Evolutionary conservation across 2,113 vertebrate genomes (phyloP).

Genomic region (human): GRCh38 chrX:99920501-99921000

Average conservation of each 20-base stretch:
- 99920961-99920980: conserved; percentile 29
- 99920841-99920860: background rate
- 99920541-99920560: conserved; percentile 49
- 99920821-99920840: background rate
- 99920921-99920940: background rate
- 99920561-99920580: conserved; percentile 18
- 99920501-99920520: conserved; percentile 18
- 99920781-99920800: background rate
- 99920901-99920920: background rate
- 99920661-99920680: background rate
- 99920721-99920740: background rate
- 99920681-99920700: background rate
- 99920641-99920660: background rate
- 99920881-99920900: conserved; percentile 4
- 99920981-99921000: background rate
- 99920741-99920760: background rate
- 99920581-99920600: background rate
- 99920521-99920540: conserved; percentile 32
- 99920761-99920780: background rate
- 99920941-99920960: background rate
- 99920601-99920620: conserved; percentile 27
- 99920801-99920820: background rate
- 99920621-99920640: background rate
- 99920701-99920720: background rate
- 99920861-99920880: background rate